phyloP scores from a whole-genome alignment of 1,140 invertebrate species.

The Drosophila setifemur region DNA sequence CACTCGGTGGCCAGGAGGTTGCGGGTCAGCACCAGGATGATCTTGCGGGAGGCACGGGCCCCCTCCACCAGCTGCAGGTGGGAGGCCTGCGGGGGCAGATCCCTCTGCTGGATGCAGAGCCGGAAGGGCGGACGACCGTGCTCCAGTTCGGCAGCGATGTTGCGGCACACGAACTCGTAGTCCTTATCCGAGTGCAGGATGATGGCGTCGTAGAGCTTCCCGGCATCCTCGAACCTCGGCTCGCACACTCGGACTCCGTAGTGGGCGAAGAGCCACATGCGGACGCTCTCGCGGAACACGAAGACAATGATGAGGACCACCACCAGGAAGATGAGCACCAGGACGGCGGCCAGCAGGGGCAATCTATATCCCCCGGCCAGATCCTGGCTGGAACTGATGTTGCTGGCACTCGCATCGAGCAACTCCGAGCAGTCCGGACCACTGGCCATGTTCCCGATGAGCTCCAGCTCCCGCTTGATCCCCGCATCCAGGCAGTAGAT shows the following conservation, averaged over 20 bases:
- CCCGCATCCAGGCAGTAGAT: slow-evolving; percentile 92
- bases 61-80: slow-evolving; percentile 93
- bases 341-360: slow-evolving; percentile 90
- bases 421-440: slow-evolving; percentile 82
- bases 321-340: slow-evolving; percentile 89
- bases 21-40: slow-evolving; percentile 91
- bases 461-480: slow-evolving; percentile 89
- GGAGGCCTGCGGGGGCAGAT: slow-evolving; percentile 88
- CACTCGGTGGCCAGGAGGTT: slow-evolving; percentile 94
- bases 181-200: slow-evolving; percentile 96
- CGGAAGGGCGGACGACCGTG: slow-evolving; percentile 87
- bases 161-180: slow-evolving; percentile 93
- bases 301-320: slow-evolving; percentile 90
- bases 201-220: slow-evolving; percentile 96
- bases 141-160: slow-evolving; percentile 92
- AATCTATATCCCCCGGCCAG: slow-evolving; percentile 88
- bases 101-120: slow-evolving; percentile 93
- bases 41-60: slow-evolving; percentile 91
- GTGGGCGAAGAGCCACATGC: slow-evolving; percentile 94
- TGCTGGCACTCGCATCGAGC: slow-evolving; percentile 88
- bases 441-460: slow-evolving; percentile 83
- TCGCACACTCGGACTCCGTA: slow-evolving; percentile 91
- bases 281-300: slow-evolving; percentile 92
- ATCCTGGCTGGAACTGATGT: slow-evolving; percentile 87
- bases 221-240: slow-evolving; percentile 87